Conservation (phyloP, 2,113 vertebrate genomes). For the Pedetes capensis region DNA sequence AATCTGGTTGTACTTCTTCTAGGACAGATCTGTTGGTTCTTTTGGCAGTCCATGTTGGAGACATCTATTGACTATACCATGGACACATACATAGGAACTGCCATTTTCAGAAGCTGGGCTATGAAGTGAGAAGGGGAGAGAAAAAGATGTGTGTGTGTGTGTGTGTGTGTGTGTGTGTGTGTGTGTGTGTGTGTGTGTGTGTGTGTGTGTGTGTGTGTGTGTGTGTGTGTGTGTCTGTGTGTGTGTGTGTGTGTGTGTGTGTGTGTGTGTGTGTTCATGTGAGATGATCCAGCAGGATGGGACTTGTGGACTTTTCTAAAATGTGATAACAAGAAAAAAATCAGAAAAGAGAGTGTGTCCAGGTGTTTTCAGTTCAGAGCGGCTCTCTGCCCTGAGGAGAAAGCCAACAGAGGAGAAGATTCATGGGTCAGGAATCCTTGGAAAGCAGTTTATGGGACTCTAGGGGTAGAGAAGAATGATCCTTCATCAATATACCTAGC, state of each 20-base stretch:
- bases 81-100: no score
- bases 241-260: rapidly evolving
- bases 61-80: no score
- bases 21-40: no score
- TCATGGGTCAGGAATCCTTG: neutral
- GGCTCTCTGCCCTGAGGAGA: neutral
- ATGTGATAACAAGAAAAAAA: neutral
- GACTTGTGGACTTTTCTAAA: neutral
- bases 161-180: rapidly evolving
- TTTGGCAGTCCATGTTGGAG: no score
- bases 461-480: neutral
- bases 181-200: neutral
- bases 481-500: neutral
- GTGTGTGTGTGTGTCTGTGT: neutral
- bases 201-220: neutral
- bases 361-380: neutral
- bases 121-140: neutral
- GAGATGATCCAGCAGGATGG: rapidly evolving
- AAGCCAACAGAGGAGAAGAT: neutral
- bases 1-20: no score
- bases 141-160: neutral
- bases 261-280: neutral
- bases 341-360: neutral
- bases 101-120: neutral
- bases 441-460: neutral